Evolutionary conservation across 2,797 vertebrate species (phyloP), one percentile per base, ranked within the genome.

Genomic region (Salmo trutta): DNA sequence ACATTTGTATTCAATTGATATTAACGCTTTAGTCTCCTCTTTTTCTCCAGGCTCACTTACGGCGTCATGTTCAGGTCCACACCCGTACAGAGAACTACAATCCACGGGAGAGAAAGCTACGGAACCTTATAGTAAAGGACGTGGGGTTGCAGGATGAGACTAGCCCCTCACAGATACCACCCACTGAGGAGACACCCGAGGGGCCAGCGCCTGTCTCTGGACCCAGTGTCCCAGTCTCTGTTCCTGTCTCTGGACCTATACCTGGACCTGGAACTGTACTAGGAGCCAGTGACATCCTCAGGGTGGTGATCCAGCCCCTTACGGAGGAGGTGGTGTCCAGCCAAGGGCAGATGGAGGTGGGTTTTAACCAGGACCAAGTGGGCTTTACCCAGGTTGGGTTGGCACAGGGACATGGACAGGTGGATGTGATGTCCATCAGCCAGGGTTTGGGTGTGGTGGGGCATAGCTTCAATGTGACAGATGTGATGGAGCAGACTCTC

Each of bases 11-110:
- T 47, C 10, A 47, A 47, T 47, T 14, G 10, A 47, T 12, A 27
- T 52, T 6, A 5, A 27, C 41, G 7, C 24, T 72, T 3, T 29
- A 27, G 5, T 3, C 21, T 4, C 41, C 6, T 67, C 41, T 15
- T 54, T 1, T 72, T 7, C 51, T 80, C 14, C 84, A 99, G 98
- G 97, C 98, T 36, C 98, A 99, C 82, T 74, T 99, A 85, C 93
- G 98, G 47, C 95, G 98, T 10, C 98, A 99, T 90, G 89, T 93
- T 91, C 95, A 95, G 78, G 97, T 99, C 84, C 98, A 99, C 0
- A 97, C 97, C 79, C 96, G 98, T 0, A 97, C 96, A 0, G 96
- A 99, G 82, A 98, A 99, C 90, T 99, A 99, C 90, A 98, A 93
- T 78, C 98, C 98, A 0, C 93, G 96, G 10, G 96, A 98, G 92